Conservation (phyloP, 2,888 invertebrate species). For the Nectonema munidae region DNA sequence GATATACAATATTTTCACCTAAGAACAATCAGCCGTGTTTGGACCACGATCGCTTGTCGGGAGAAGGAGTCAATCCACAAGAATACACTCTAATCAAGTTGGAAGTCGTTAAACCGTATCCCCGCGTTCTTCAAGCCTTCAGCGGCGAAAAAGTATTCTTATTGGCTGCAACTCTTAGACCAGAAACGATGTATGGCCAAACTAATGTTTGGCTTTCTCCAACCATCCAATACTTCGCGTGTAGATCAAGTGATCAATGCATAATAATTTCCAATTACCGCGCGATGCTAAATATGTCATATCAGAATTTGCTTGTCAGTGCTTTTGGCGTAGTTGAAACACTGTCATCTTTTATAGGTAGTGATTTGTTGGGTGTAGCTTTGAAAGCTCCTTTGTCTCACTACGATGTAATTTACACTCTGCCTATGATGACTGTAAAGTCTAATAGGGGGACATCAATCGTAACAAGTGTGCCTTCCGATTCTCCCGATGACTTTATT, state of each 20-base stretch:
- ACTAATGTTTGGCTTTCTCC: slow-evolving; percentile 95
- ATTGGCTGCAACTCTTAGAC: slow-evolving; percentile 81
- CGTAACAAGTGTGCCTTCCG: slow-evolving; percentile 86
- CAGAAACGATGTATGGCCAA: slow-evolving; percentile 98
- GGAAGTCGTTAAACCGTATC: slow-evolving; percentile 38
- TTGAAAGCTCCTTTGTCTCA: slow-evolving; percentile 49
- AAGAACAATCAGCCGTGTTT: slow-evolving; percentile 91
- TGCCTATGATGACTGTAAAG: slow-evolving; percentile 89
- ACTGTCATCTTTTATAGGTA: too few species aligned
- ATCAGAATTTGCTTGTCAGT: too few species aligned
- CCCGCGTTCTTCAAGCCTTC: slow-evolving; percentile 10
- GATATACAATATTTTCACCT: slow-evolving; percentile 78
- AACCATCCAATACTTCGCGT: slow-evolving; percentile 41
- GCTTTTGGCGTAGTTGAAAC: too few species aligned
- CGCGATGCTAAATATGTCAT: slow-evolving; percentile 72
- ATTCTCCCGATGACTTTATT: slow-evolving; percentile 90
- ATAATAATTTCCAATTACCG: slow-evolving; percentile 55
- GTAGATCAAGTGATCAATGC: too few species aligned
- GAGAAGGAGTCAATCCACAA: slow-evolving; percentile 88
- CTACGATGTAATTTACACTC: slow-evolving; percentile 49
- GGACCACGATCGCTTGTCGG: slow-evolving; percentile 82
- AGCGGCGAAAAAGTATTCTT: slow-evolving; percentile 41
- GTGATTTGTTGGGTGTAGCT: slow-evolving; percentile 48
- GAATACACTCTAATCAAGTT: slow-evolving; percentile 89
- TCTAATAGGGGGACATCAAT: slow-evolving; percentile 84